Base-by-base conservation (phyloP, 1,140 invertebrate genomes). In the Achroia grisella region DNA sequence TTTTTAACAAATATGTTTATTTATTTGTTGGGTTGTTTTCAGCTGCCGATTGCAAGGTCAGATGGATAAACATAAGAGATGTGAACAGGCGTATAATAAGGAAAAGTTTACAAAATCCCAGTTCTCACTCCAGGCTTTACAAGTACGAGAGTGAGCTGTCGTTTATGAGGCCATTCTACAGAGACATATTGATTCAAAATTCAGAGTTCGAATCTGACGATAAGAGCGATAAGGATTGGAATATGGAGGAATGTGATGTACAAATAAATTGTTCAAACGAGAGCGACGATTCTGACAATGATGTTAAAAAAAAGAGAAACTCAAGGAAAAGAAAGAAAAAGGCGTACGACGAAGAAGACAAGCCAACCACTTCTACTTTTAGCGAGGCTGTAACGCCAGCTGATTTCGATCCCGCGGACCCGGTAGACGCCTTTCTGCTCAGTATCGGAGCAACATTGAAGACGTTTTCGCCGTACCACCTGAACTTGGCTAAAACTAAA, bases 31-130 rank as follows among this genome's bases (percentile, higher is more conserved):
- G n/a, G n/a, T 39, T 48, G 6, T 30, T 74, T 77, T 29, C 53
- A 85, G 81, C 76, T 31, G 61, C 59, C 3, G 70, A 76, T 12
- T 85, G 81, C 42, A 85, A 85, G 67, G 55, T 74, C 1, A 60
- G 81, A 59, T 85, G 78, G 78, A 74, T 85, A n/a, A 79, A 85
- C 36, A 85, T 85, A 57, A 64, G 81, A 49, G 81, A 85, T 33
- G 78, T 85, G 1, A 68, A 82, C 44, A 57, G 81, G 11, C 51
- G 81, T 11, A 79, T 79, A 12, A 42, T 82, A 34, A 63, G 54
- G 27, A 75, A 77, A 54, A 64, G 55, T 32, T 15, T 71, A 0
- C 51, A 39, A 3, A 65, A 60, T 1, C 49, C 63, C 5, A 45
- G 51, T 1, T 47, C 36, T n/a, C 43, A 17, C 37, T 53, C 31